Evolutionary conservation across 2,888 invertebrate genomes (phyloP).

Genomic region (Microdon myrmicae): DNA sequence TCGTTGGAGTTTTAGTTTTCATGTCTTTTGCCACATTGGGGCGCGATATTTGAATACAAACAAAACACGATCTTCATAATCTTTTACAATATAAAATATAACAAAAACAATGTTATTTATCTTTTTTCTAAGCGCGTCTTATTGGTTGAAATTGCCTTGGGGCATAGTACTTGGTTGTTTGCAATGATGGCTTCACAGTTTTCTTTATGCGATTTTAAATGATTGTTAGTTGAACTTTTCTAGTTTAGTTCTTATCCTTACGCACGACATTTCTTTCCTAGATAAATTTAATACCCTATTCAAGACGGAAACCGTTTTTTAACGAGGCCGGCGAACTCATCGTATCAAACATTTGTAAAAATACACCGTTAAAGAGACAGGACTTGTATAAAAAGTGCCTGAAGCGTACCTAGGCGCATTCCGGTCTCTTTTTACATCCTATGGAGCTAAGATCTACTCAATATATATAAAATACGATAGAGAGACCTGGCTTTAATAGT

Average conservation of each 20-base stretch:
- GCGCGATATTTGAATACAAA: conserved; percentile 24
- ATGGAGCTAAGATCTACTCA: conserved; percentile 40
- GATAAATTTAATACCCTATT: conserved; percentile 36
- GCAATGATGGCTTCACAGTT: too few relatives aligned
- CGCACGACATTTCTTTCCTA: conserved; percentile 32
- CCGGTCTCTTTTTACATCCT: conserved; percentile 47
- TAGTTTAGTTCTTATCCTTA: conserved; percentile 31
- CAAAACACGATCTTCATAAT: conserved; percentile 12
- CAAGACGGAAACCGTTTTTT: conserved; percentile 45
- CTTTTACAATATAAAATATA: conserved; percentile 22
- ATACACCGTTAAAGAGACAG: conserved; percentile 6
- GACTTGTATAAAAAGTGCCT: conserved; percentile 1
- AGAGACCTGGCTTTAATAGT: conserved; percentile 46
- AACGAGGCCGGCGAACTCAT: conserved; percentile 50
- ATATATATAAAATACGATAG: conserved; percentile 28
- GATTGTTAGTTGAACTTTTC: conserved; percentile 11
- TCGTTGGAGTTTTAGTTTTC: conserved; percentile 7
- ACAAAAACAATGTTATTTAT: conserved; percentile 23
- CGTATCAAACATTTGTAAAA: conserved; percentile 19
- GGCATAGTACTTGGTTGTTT: too few relatives aligned
- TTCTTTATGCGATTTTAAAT: conserved; percentile 35
- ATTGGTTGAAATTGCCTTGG: too few relatives aligned
- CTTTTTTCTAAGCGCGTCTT: conserved; percentile 8
- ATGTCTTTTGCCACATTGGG: conserved; percentile 12
- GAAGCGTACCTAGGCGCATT: conserved; percentile 13